Conservation (phyloP, 2,113 vertebrate genomes). For the Kobus ellipsiprymnus region DNA sequence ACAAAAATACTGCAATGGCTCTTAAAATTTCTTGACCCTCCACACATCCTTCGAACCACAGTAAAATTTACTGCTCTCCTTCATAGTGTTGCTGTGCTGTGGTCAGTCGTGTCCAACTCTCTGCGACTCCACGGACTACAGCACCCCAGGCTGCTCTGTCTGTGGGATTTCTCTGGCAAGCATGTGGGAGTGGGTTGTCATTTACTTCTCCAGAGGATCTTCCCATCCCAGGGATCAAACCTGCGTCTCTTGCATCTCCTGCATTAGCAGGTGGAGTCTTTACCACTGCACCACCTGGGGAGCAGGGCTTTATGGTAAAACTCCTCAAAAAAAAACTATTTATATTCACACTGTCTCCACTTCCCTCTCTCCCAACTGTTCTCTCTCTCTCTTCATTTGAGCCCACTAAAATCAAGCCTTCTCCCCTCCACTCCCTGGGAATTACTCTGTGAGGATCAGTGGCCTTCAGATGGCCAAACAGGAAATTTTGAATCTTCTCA, state of each 20-base stretch:
- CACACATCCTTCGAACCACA: not conserved
- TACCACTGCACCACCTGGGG: not conserved
- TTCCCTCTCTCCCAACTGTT: not conserved
- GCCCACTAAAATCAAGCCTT: not conserved
- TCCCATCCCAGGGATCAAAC: not conserved
- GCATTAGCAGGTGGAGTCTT: not conserved
- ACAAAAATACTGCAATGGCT: not conserved
- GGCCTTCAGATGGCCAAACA: not conserved
- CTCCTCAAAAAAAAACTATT: not conserved
- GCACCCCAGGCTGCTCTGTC: not conserved
- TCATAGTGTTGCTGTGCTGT: not conserved
- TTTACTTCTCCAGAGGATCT: not conserved
- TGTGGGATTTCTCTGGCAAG: not conserved
- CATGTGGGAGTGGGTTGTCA: not conserved
- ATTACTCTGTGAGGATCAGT: not conserved
- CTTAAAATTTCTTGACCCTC: not conserved
- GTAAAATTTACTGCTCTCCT: not conserved
- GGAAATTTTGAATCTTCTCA: not conserved
- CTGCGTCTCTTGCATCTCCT: not conserved
- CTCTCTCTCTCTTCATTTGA: not conserved
- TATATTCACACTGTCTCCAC: not conserved
- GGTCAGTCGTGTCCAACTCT: not conserved
- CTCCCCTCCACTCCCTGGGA: not conserved
- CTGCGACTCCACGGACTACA: accelerated
- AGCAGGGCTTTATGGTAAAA: not conserved